Percentiles rank a stretch among this genome's conserved stretches.
These are phyloP conservation scores for Chrysodeixis includens DNA, from an alignment of 2,888 invertebrate species.

Conservation along the genomic window DNA sequence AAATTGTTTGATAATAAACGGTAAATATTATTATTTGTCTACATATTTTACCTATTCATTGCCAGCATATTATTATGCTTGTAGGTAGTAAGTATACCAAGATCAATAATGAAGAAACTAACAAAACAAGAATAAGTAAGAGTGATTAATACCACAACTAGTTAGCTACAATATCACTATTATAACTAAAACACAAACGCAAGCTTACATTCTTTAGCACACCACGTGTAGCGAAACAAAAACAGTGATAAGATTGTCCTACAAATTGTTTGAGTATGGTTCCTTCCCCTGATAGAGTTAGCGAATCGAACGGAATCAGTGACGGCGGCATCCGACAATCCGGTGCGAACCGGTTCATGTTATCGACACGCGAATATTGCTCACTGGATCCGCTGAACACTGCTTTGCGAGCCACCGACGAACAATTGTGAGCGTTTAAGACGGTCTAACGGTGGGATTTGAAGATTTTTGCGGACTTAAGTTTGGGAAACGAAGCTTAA, in stretches of 20 bases:
- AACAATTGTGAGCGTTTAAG: conserved; percentile 21
- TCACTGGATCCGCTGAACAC: conserved; percentile 48
- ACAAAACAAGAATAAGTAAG: not conserved
- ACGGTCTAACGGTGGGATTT: conserved; percentile 2
- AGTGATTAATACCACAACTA: not conserved
- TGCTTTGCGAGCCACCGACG: conserved; percentile 26
- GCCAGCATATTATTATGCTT: too few relatives aligned
- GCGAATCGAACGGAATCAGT: conserved; percentile 48
- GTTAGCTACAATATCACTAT: not conserved
- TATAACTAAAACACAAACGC: not conserved
- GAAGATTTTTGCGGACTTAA: not conserved
- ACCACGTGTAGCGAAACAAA: conserved; percentile 33
- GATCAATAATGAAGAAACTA: too few relatives aligned
- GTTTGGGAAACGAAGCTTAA: not conserved
- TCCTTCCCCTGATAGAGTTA: conserved; percentile 37
- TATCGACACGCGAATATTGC: conserved; percentile 56
- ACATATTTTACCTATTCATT: too few relatives aligned
- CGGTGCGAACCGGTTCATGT: conserved; percentile 63
- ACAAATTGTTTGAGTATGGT: conserved; percentile 34
- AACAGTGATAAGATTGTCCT: conserved; percentile 34
- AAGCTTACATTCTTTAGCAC: conserved; percentile 13
- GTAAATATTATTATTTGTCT: too few relatives aligned
- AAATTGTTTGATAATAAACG: too few relatives aligned
- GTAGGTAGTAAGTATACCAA: too few relatives aligned
- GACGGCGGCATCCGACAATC: conserved; percentile 60